Evolutionary conservation across 2,888 invertebrate species (phyloP).

Genomic region (Carterocephalus palaemon): DNA sequence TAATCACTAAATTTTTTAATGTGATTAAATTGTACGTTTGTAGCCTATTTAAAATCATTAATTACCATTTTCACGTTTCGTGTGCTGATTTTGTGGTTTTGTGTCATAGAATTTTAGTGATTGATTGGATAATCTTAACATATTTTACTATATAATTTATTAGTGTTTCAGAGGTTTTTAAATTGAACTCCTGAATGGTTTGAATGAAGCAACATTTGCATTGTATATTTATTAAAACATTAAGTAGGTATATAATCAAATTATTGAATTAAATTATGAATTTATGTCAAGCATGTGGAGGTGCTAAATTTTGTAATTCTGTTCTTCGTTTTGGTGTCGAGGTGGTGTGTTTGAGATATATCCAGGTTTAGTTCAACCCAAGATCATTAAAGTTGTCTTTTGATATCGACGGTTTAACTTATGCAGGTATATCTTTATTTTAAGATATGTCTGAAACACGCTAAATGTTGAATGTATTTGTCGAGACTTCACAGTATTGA

Average conservation of each 20-base stretch:
- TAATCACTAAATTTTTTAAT: slow-evolving; percentile 66
- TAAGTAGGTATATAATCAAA: slow-evolving; percentile 27
- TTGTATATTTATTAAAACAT: too few species aligned
- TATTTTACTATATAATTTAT: slow-evolving; percentile 26
- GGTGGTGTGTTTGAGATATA: slow-evolving; percentile 39
- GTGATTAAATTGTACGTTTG: slow-evolving; percentile 37
- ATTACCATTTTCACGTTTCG: slow-evolving; percentile 43
- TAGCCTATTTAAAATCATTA: slow-evolving; percentile 34
- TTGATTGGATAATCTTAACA: slow-evolving; percentile 27
- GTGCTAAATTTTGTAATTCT: slow-evolving; percentile 63
- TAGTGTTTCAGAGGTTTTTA: slow-evolving; percentile 48
- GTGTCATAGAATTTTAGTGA: slow-evolving; percentile 33
- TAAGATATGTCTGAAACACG: slow-evolving; percentile 29
- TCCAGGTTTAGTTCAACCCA: slow-evolving; percentile 16
- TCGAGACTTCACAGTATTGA: slow-evolving; percentile 74
- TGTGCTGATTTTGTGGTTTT: slow-evolving; percentile 53
- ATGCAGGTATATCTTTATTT: background rate
- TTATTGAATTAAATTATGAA: slow-evolving; percentile 31
- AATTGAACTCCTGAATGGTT: slow-evolving; percentile 26
- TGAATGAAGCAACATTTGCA: slow-evolving; percentile 43
- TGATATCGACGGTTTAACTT: too few species aligned
- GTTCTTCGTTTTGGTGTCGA: slow-evolving; percentile 45
- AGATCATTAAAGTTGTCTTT: background rate
- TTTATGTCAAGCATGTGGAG: slow-evolving; percentile 56
- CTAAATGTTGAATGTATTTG: slow-evolving; percentile 47